phyloP scores from a whole-genome alignment of 2,888 invertebrate genomes.

The Limenitis camilla region DNA sequence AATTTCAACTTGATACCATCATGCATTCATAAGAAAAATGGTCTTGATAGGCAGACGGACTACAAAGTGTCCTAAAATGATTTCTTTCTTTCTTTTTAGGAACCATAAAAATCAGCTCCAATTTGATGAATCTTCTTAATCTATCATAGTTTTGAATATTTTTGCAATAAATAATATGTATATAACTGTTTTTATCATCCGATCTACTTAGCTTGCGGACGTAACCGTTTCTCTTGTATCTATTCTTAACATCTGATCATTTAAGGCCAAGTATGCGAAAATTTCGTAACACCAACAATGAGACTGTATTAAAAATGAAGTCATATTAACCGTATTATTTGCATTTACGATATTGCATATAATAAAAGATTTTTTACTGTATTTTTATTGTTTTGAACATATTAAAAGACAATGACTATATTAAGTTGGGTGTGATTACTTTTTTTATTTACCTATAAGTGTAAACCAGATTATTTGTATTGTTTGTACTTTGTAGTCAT shows the following conservation, averaged over 20 bases:
- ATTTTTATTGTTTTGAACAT: slow-evolving; percentile 4
- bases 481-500: too few relatives aligned
- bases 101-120: background rate
- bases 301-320: slow-evolving; percentile 13
- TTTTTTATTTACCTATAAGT: slow-evolving; percentile 1
- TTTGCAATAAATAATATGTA: slow-evolving; percentile 25
- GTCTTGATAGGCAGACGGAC: too few relatives aligned
- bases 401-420: background rate
- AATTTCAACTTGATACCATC: too few relatives aligned
- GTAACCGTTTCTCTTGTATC: slow-evolving; percentile 30
- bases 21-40: too few relatives aligned
- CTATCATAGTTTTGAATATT: slow-evolving; percentile 22
- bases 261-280: slow-evolving; percentile 25
- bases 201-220: slow-evolving; percentile 30
- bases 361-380: slow-evolving; percentile 1
- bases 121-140: slow-evolving; percentile 9
- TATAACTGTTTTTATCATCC: slow-evolving; percentile 28
- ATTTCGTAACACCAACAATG: slow-evolving; percentile 1
- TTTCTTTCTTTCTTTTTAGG: too few relatives aligned
- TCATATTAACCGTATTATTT: slow-evolving; percentile 11
- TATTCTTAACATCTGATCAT: slow-evolving; percentile 27
- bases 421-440: background rate
- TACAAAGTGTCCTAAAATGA: too few relatives aligned
- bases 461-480: slow-evolving; percentile 5
- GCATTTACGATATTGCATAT: slow-evolving; percentile 5